Percentiles rank a stretch among this genome's conserved stretches.
Evolutionary conservation across 1,140 invertebrate genomes (phyloP).

Genomic region (Mycetomoellerius zeteki): DNA sequence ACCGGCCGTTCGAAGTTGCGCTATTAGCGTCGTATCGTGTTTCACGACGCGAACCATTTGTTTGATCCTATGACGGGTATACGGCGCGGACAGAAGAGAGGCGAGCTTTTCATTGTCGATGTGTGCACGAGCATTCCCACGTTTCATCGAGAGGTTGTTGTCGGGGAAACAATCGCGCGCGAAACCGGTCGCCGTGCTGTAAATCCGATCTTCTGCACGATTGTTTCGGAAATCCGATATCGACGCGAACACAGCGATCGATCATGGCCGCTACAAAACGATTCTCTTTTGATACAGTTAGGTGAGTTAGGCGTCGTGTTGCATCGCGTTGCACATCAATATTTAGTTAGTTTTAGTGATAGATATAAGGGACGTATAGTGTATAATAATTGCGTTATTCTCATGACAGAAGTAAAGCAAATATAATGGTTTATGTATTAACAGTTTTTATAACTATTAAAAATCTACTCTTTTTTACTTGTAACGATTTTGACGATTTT

Average conservation of each 20-base stretch:
- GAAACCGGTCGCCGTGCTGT: constrained; percentile 54
- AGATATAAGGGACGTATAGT: neutral
- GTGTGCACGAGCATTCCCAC: constrained; percentile 80
- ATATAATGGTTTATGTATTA: no score
- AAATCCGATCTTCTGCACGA: constrained; percentile 68
- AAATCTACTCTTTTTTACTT: no score
- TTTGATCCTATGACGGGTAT: constrained; percentile 79
- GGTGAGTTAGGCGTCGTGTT: constrained; percentile 11
- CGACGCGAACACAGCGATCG: constrained; percentile 27
- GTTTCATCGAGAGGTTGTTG: constrained; percentile 79
- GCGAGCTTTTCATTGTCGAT: constrained; percentile 76
- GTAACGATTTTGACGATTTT: no score
- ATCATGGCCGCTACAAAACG: constrained; percentile 54
- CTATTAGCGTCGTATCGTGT: constrained; percentile 81
- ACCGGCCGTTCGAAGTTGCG: constrained; percentile 60
- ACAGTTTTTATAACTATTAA: no score
- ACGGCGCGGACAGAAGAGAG: constrained; percentile 67
- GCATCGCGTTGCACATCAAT: neutral
- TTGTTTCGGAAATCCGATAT: constrained; percentile 73
- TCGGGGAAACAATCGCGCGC: constrained; percentile 78
- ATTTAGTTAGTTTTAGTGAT: neutral
- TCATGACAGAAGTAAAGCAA: neutral
- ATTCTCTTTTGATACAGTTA: constrained; percentile 39
- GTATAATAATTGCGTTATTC: neutral
- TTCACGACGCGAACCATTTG: constrained; percentile 81